Evolutionary conservation across 2,113 vertebrate genomes (phyloP), one percentile per base, ranked within the genome.

Genomic region (Trachemys scripta): DNA sequence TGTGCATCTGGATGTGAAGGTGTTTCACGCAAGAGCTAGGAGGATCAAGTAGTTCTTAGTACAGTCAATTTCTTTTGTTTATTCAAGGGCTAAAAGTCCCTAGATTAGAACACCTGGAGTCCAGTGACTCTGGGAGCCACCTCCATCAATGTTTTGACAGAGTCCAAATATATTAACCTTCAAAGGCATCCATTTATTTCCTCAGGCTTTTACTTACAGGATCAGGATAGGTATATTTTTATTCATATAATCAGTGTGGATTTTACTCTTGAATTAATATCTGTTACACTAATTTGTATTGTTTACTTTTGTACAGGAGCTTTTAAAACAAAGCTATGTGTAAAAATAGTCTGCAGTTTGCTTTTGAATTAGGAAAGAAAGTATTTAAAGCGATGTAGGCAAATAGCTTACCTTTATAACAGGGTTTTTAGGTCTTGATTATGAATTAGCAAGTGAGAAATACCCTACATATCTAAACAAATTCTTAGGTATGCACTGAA

Each of bases 91-190:
- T 85, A 1, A 1, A 56, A 84, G 54, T 81, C 0, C 29, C 22
- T 38, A 87, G 53, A 88, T 47, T 57, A 88, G 93, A 96, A 80
- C 12, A 87, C 51, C 79, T 59, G 51, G 31, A 47, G 97, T 47
- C 10, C 80, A 90, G 49, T 5, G 27, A 53, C 59, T 93, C 84
- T 80, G 85, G 91, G 93, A 95, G 50, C 79, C 7, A 85, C 94
- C 90, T 96, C 83, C 47, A 89, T 50, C 16, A 65, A 79, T 59
- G 16, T 85, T 95, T 75, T 91, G 50, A 88, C 22, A 82, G 90
- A 92, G 91, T 51, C 47, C 56, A 86, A 62, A 79, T 82, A 84
- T 89, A 90, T 85, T 89, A 95, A 94, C 42, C 79, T 83, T 95
- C 16, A 65, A 91, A 62, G 81, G 17, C 17, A 85, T 47, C 10